Conservation (phyloP, 2,113 vertebrate genomes). For the Alaudala cheleensis region DNA sequence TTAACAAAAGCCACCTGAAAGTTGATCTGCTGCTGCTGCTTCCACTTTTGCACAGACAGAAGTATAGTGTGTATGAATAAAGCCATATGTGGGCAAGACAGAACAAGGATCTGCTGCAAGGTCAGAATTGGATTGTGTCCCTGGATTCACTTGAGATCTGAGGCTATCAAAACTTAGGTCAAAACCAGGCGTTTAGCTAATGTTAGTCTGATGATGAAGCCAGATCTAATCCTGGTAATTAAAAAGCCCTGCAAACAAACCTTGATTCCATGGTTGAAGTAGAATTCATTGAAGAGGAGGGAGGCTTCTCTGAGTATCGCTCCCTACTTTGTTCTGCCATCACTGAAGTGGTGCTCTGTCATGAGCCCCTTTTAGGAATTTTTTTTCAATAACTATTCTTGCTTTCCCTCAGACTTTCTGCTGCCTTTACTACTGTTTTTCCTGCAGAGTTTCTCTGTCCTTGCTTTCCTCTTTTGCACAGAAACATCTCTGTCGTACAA, state of each 20-base stretch:
- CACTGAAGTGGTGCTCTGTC: neutral
- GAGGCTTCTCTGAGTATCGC: neutral
- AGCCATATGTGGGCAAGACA: neutral
- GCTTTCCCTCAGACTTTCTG: neutral
- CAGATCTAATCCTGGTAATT: neutral
- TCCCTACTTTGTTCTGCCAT: neutral
- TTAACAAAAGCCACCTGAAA: neutral
- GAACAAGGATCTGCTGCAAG: neutral
- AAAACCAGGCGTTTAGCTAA: neutral
- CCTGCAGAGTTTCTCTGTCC: neutral
- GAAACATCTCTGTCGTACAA: neutral
- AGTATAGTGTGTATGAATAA: rapidly evolving
- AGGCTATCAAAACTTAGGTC: neutral
- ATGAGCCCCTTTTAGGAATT: neutral
- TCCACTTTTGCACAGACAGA: neutral
- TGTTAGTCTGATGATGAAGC: neutral
- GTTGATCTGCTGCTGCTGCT: neutral
- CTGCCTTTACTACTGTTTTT: neutral
- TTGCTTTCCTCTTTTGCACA: neutral
- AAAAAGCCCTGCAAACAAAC: neutral
- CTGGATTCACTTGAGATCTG: neutral
- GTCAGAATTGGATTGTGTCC: neutral
- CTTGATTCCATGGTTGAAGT: neutral
- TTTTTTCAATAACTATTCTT: neutral
- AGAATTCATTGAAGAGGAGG: neutral